A percentile compares a stretch with the other conserved stretches of the same genome.
Conservation (phyloP, 2,113 vertebrate genomes). For the Microcebus ravelobensis region DNA sequence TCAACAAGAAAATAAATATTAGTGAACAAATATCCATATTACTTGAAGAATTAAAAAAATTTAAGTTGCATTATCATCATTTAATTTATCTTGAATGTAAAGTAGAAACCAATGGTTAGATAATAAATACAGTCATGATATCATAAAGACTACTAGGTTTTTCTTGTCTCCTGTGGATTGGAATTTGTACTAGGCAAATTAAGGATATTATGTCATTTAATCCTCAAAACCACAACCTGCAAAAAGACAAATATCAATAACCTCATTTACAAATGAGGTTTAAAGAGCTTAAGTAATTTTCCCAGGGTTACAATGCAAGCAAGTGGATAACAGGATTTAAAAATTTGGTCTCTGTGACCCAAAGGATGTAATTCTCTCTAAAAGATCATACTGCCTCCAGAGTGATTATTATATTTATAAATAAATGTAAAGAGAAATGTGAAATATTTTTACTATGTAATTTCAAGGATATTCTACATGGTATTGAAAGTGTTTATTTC, state of each 20-base stretch:
- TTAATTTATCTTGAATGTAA: slow-evolving; percentile 12
- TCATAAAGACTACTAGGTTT: not conserved
- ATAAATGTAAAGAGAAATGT: slow-evolving; percentile 30
- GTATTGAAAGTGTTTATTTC: slow-evolving; percentile 44
- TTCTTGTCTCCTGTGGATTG: not conserved
- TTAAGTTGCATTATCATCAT: not conserved
- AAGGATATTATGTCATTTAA: slow-evolving; percentile 24
- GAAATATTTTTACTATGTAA: slow-evolving; percentile 9
- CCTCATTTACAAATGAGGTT: not conserved
- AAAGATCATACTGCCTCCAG: not conserved
- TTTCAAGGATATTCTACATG: not conserved
- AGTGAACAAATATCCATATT: not conserved
- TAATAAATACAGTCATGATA: not conserved
- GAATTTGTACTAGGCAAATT: not conserved
- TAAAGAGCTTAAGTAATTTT: slow-evolving; percentile 1
- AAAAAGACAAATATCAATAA: slow-evolving; percentile 26
- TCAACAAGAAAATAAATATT: not conserved
- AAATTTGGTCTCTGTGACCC: not conserved
- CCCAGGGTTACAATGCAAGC: not conserved
- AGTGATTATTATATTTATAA: not conserved
- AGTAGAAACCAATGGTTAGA: not conserved
- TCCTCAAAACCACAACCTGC: not conserved
- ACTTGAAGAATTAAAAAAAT: not conserved
- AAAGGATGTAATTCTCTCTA: not conserved
- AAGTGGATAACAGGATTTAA: not conserved